These are phyloP conservation scores for Uropetala carovei DNA, from an alignment of 2,888 invertebrate genomes.

Conservation along the genomic window DNA sequence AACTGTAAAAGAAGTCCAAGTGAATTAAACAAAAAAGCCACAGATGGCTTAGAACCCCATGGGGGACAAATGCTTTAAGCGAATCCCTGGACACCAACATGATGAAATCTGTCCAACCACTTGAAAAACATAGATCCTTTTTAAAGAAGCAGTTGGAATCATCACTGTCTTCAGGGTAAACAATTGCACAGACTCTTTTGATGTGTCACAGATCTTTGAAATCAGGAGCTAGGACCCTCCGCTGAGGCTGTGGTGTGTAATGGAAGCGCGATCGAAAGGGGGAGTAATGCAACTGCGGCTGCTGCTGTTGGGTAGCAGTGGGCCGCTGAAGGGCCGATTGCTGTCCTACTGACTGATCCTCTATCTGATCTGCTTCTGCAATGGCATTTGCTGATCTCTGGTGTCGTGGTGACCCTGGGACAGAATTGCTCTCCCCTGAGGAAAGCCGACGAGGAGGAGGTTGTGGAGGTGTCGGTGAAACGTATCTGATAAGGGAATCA, in stretches of 20 bases:
- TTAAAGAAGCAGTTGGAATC: slow-evolving; percentile 39
- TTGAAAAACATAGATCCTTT: not conserved
- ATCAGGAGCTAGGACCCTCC: slow-evolving; percentile 68
- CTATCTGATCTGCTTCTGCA: slow-evolving; percentile 26
- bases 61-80: slow-evolving; percentile 58
- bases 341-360: slow-evolving; percentile 46
- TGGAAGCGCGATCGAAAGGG: slow-evolving; percentile 78
- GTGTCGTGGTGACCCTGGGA: slow-evolving; percentile 84
- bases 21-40: slow-evolving; percentile 27
- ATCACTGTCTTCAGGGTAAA: slow-evolving; percentile 12
- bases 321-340: slow-evolving; percentile 23
- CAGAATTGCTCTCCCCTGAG: slow-evolving; percentile 79
- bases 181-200: slow-evolving; percentile 17
- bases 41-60: slow-evolving; percentile 55
- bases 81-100: slow-evolving; percentile 29
- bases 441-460: slow-evolving; percentile 82
- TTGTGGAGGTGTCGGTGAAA: slow-evolving; percentile 80
- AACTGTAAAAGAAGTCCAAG: not conserved
- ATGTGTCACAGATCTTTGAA: slow-evolving; percentile 56
- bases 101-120: slow-evolving; percentile 41
- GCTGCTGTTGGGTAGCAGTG: slow-evolving; percentile 38
- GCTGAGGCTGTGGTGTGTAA: slow-evolving; percentile 76
- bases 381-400: slow-evolving; percentile 67
- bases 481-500: slow-evolving; percentile 75
- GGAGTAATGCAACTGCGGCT: slow-evolving; percentile 66